A percentile compares a stretch with the other conserved stretches of the same genome.
phyloP scores from a whole-genome alignment of 1,140 invertebrate species.

The Sitobion miscanthi region DNA sequence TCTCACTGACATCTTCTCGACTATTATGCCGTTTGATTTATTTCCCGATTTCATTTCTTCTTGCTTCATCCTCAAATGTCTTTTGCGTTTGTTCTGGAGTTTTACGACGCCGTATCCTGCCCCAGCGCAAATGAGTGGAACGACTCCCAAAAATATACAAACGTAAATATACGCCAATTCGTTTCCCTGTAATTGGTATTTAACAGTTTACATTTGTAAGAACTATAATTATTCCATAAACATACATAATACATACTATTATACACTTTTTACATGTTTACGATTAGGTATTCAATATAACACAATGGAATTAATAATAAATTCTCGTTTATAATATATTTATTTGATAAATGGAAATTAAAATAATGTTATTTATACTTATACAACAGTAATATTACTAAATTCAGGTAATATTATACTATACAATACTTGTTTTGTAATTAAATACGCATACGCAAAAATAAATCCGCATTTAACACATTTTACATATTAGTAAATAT shows the following conservation, averaged over 20 bases:
- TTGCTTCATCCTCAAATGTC: constrained; percentile 76
- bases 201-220: background rate
- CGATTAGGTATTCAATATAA: background rate
- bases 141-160: constrained; percentile 85
- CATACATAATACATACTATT: no score
- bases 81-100: constrained; percentile 82
- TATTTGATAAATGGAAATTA: background rate
- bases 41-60: constrained; percentile 72
- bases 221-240: background rate
- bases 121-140: constrained; percentile 90
- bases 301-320: background rate
- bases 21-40: constrained; percentile 66
- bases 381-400: background rate
- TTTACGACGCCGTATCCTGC: constrained; percentile 92
- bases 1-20: constrained; percentile 91
- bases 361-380: background rate
- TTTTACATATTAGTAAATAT: background rate
- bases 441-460: background rate
- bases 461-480: background rate
- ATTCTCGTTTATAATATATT: background rate
- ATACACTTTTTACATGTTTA: background rate
- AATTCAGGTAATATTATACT: background rate
- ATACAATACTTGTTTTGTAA: background rate
- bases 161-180: constrained; percentile 96
- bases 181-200: constrained; percentile 77